Base-by-base conservation (phyloP, 2,888 invertebrate genomes). In the Galeopsomyia nigrocyanea region DNA sequence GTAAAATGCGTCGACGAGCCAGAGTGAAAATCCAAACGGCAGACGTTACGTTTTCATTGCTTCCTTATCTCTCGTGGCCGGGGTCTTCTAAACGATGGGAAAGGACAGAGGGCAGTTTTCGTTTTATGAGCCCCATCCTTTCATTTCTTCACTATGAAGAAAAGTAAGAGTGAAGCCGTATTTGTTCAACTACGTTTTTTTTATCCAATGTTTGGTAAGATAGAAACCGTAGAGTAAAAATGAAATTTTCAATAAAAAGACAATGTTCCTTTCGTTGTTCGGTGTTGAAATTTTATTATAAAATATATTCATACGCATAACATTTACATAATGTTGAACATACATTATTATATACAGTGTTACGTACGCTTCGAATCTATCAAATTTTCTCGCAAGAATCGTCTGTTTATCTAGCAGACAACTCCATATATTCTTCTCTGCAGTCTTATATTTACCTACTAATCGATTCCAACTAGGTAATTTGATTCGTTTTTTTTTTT, bases 301-400 rank as follows among this genome's bases (percentile, higher is more conserved):
- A 82, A 82, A 82, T 82, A 82, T 82, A 82, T 74, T 80, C 82
- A 81, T 82, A 79, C 78, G 75, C 77, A 61, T 75, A 81, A 82
- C 80, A 82, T 80, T 81, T 81, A 82, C 77, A 76, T 74, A 75
- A 76, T 74, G 73, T 77, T 74, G 77, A 78, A 76, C 77, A 78
- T 78, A 75, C 64, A 72, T 75, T 66, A 62, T 65, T 74, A 73
- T 75, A 63, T 70, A 75, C 68, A 73, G 51, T 50, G 26, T 64
- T 73, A 39, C 68, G 68, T 62, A 55, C 49, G 56, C 31, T 61
- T 66, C 61, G 22, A 57, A 13, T 55, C 16, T 62, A 55, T 57
- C 56, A 61, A 3, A 10, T 61, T 57, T 51, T 57, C 50, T 50
- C 67, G 39, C 60, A 65, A 50, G 5, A 39, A 10, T 39, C 39